Evolutionary conservation across 1,140 invertebrate species (phyloP).

Genomic region (Asbolus verrucosus): DNA sequence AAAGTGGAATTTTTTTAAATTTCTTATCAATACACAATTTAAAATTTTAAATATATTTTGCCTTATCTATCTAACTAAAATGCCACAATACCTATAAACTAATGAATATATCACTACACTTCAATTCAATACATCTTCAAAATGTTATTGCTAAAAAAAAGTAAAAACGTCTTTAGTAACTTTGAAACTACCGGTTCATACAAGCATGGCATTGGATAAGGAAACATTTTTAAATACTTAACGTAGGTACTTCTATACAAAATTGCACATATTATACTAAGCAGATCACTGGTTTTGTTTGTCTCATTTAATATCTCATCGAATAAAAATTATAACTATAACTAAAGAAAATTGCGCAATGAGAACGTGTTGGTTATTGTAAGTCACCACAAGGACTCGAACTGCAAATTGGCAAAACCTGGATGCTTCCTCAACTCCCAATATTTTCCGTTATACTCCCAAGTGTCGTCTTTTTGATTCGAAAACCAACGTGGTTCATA

Average conservation of each 20-base stretch:
- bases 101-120: conserved; percentile 27
- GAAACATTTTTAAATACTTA: conserved; percentile 26
- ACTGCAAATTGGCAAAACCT: conserved; percentile 70
- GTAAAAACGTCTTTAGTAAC: conserved; percentile 12
- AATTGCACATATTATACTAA: conserved; percentile 9
- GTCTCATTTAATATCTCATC: no score
- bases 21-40: conserved; percentile 20
- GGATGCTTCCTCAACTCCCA: conserved; percentile 70
- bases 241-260: conserved; percentile 5
- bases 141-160: conserved; percentile 20
- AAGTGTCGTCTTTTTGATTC: conserved; percentile 69
- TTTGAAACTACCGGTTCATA: conserved; percentile 13
- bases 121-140: conserved; percentile 19
- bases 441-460: conserved; percentile 74
- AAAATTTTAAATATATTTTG: conserved; percentile 23
- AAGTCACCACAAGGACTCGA: conserved; percentile 70
- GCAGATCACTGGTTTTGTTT: no score
- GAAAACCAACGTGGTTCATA: conserved; percentile 75
- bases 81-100: conserved; percentile 34
- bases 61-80: conserved; percentile 31
- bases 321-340: no score
- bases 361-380: neutral
- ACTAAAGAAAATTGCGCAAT: no score
- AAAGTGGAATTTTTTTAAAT: conserved; percentile 37
- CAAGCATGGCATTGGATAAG: conserved; percentile 43